Evolutionary conservation across 2,888 invertebrate genomes (phyloP), one percentile per base, ranked within the genome.

Genomic region (Drosophila niveifrons): DNA sequence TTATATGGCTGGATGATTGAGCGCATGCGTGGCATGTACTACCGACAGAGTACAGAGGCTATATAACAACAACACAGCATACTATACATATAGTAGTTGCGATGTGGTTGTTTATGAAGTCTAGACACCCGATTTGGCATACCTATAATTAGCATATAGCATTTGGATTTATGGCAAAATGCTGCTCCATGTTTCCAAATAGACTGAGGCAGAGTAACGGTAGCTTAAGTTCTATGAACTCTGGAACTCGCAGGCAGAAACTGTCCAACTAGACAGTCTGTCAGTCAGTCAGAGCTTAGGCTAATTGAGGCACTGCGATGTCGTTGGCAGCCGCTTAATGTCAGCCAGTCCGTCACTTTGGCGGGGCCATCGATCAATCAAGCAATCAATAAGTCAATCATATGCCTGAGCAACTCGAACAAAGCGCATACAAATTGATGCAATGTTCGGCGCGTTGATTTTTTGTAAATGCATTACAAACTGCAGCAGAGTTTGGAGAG

Each of bases 361-460:
- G 84, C 75, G 66, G 58, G 62, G 64, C 81, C 76, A 88, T 75
- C 86, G 70, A 72, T 82, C 82, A 80, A 71, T 78, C 82, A 71
- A 68, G 63, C 78, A 80, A 87, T 85, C 88, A 84, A 84, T 84
- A 82, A 82, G 85, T 87, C 88, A 84, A 80, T 87, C 88, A 75
- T 84, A 84, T 84, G 84, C 83, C 81, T 72, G 75, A 75, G 58
- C 72, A 83, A 75, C 69, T 79, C 83, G 23, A 79, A 67, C 79
- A 79, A 50, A 80, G 80, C 72, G 85, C 85, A 85, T 88, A 88
- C 85, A 85, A 85, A 88, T 85, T 85, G 83, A 76, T 36, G 80
- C 73, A 80, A 77, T 72, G 74, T 76, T 76, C 61, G 59, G 56
- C 67, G 36, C 39, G 17, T 18, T 44, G 13, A 11, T 11, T 44